A percentile compares a stretch with the other conserved stretches of the same genome.
These are phyloP conservation scores for Tricholaema leucomelas DNA, from an alignment of 2,113 vertebrate species.

Conservation along the genomic window DNA sequence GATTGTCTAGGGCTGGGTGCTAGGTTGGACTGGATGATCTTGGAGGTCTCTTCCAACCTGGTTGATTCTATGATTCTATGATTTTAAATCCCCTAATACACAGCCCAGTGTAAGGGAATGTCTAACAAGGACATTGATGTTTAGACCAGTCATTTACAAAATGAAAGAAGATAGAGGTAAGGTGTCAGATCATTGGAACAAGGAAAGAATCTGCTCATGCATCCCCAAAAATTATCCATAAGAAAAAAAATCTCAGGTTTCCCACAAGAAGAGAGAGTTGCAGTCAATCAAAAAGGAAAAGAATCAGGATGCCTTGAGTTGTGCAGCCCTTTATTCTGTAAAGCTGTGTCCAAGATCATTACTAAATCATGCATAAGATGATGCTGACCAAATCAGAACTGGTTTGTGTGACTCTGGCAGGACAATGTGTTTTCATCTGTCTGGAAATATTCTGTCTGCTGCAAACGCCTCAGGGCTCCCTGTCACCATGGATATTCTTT, in stretches of 20 bases:
- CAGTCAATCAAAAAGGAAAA: not conserved
- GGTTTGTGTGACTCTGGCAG: conserved; percentile 33
- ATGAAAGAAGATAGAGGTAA: not conserved
- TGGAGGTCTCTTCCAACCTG: too few species aligned
- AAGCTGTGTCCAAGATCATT: conserved; percentile 23
- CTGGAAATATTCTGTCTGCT: conserved; percentile 43
- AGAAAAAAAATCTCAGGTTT: not conserved
- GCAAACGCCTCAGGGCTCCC: not conserved
- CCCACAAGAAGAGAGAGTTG: not conserved
- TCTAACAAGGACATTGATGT: not conserved
- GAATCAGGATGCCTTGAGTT: not conserved
- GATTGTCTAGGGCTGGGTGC: too few species aligned
- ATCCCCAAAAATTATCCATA: too few species aligned
- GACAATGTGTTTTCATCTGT: conserved; percentile 47
- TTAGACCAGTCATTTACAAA: not conserved
- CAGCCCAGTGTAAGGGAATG: not conserved
- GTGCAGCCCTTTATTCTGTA: not conserved
- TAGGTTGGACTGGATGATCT: too few species aligned
- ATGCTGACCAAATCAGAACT: conserved; percentile 46
- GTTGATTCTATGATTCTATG: too few species aligned
- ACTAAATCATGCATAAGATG: conserved; percentile 56
- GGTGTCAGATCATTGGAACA: not conserved
- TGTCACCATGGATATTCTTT: not conserved
- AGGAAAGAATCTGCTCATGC: not conserved
- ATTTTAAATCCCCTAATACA: not conserved